Conservation (phyloP, 2,797 vertebrate genomes). For the Gila robusta region DNA sequence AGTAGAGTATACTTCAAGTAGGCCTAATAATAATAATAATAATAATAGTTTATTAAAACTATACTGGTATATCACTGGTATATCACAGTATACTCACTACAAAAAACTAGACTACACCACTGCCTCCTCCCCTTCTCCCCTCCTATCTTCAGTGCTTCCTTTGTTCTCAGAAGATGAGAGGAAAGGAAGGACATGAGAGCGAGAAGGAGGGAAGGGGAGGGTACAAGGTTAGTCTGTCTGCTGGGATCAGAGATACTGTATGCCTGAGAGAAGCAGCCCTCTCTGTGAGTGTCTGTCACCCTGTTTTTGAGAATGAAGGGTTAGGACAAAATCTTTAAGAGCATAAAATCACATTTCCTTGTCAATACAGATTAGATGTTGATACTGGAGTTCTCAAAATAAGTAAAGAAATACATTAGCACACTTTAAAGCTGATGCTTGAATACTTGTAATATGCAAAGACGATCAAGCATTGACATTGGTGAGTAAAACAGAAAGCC, state of each 20-base stretch:
- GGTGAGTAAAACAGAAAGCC: neutral
- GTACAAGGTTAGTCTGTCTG: slow-evolving; percentile 26
- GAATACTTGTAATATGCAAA: neutral
- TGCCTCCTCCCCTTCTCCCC: neutral
- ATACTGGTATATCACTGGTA: no score
- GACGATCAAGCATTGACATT: neutral
- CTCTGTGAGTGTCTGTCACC: slow-evolving; percentile 36
- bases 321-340: neutral
- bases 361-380: neutral
- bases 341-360: neutral
- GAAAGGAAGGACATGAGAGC: slow-evolving; percentile 2
- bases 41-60: no score
- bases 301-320: neutral
- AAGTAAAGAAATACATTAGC: neutral
- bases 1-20: no score
- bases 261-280: slow-evolving; percentile 21
- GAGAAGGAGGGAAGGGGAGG: neutral
- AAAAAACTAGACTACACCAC: no score
- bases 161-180: slow-evolving; percentile 50
- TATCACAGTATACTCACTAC: no score
- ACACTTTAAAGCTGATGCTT: neutral
- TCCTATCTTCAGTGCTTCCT: neutral
- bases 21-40: no score
- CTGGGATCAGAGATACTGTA: neutral
- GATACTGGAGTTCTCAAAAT: neutral